Evolutionary conservation across 2,888 invertebrate genomes (phyloP), one percentile per base, ranked within the genome.

Genomic region (Yponomeuta plumbellus): DNA sequence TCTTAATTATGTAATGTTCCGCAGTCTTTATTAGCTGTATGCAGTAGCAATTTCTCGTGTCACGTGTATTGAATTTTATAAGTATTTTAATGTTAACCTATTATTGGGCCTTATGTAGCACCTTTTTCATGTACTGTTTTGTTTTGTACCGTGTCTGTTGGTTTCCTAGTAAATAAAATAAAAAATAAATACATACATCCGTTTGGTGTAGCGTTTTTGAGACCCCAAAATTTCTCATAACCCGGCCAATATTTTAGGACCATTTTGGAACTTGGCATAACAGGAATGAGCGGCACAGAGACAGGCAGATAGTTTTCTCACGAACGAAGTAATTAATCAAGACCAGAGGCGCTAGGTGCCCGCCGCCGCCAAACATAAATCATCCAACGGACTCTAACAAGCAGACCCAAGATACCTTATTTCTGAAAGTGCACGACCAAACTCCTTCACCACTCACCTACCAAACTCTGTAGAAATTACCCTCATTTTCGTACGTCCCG

Each of bases 251-350:
- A 13, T 13, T 3, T 10, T 13, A 17, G 44, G 44, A 17, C 8
- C 44, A 52, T 52, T 52, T 52, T 17, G 44, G 44, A 52, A 5
- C 44, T 3, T 17, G 44, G 44, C 17, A 52, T 17, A 52, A 52
- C 5, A 52, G 44, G 44, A 52, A 17, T 52, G 44, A 52, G 44
- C 44, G 44, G 44, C 58, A 34, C 34, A 20, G 80, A 73, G 77
- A 77, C 77, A 77, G 75, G 73, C 17, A 76, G 80, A 83, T 85
- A 87, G 85, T 85, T 85, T 87, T 85, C 84, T 84, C 83, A 80
- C 79, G 76, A 76, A 69, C 68, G 70, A 69, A 61, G 83, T 80
- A 82, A 88, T 88, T 86, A 85, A 86, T 87, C 85, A 88, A 82
- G 74, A 70, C 71, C 70, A 70, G 72, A 52, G 44, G 44, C 44